Conservation (phyloP, 2,888 invertebrate species). For the Orthonevra nobilis region DNA sequence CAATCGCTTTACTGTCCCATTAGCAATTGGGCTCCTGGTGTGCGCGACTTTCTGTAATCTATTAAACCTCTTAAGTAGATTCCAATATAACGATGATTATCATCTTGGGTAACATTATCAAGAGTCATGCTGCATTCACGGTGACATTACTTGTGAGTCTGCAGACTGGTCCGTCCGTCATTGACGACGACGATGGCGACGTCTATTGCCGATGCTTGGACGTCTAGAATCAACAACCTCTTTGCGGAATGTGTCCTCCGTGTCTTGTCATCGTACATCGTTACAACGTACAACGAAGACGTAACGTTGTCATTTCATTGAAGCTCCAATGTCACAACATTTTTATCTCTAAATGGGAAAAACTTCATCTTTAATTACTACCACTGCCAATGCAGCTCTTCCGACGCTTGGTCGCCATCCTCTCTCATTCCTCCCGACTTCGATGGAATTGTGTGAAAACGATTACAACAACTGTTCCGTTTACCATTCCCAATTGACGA, state of each 20-base stretch:
- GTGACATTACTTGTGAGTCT: conserved; percentile 47
- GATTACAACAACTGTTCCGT: conserved; percentile 55
- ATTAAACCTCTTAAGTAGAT: conserved; percentile 49
- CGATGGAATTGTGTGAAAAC: conserved; percentile 52
- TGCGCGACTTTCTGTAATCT: conserved; percentile 32
- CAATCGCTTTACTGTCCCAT: no score
- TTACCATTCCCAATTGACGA: conserved; percentile 25
- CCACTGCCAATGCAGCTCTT: neutral
- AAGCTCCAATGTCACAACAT: conserved; percentile 69
- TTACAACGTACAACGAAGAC: conserved; percentile 48
- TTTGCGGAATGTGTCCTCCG: conserved; percentile 62
- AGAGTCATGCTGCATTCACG: conserved; percentile 34
- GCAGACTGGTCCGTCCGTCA: conserved; percentile 15
- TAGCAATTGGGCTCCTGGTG: conserved; percentile 37
- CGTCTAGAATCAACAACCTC: conserved; percentile 35
- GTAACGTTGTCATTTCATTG: conserved; percentile 67
- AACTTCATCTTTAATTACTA: conserved; percentile 67
- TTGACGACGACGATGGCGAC: conserved; percentile 18
- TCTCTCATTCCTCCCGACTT: conserved; percentile 5
- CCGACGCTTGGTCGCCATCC: neutral
- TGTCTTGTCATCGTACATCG: conserved; percentile 65
- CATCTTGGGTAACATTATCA: conserved; percentile 1
- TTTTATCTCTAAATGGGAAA: conserved; percentile 63
- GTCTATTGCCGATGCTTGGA: conserved; percentile 12
- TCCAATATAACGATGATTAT: conserved; percentile 50